Percentiles rank a stretch among this genome's conserved stretches.
phyloP scores from a whole-genome alignment of 2,888 invertebrate genomes.

The Megaustenia siamemsis region DNA sequence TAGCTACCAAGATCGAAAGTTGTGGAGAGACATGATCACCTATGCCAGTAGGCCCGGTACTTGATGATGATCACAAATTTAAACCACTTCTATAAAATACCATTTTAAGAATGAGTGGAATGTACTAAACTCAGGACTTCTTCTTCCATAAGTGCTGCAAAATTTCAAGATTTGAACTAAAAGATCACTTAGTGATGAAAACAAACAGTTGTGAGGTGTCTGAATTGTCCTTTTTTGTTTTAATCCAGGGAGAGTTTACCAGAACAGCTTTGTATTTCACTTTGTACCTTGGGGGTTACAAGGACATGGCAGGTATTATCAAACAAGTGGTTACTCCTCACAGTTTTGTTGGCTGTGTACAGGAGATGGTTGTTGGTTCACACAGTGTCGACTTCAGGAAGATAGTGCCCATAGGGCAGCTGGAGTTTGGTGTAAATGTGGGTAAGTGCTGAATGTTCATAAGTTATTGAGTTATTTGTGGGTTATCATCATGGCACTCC shows the following conservation, averaged over 20 bases:
- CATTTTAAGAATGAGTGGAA: too few species aligned
- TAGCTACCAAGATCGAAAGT: too few species aligned
- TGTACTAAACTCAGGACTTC: too few species aligned
- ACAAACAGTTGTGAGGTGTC: background rate
- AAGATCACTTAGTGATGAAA: too few species aligned
- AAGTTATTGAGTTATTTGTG: too few species aligned
- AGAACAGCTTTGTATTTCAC: conserved; percentile 96
- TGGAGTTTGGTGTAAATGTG: conserved; percentile 92
- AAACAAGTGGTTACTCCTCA: conserved; percentile 88
- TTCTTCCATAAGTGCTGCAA: too few species aligned
- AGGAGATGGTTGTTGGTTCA: conserved; percentile 93
- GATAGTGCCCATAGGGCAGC: conserved; percentile 86
- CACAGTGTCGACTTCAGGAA: conserved; percentile 90
- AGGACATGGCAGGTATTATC: conserved; percentile 90
- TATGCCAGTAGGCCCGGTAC: too few species aligned
- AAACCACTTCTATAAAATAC: too few species aligned
- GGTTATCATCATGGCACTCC: too few species aligned
- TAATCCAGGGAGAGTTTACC: conserved; percentile 93
- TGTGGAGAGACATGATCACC: too few species aligned
- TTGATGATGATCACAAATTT: too few species aligned
- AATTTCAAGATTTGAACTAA: too few species aligned
- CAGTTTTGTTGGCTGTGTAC: conserved; percentile 93
- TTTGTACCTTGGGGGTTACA: conserved; percentile 94
- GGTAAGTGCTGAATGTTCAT: conserved; percentile 84
- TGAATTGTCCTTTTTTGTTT: background rate